phyloP scores from a whole-genome alignment of 1,140 invertebrate genomes.

The Euura saliciscinereae region DNA sequence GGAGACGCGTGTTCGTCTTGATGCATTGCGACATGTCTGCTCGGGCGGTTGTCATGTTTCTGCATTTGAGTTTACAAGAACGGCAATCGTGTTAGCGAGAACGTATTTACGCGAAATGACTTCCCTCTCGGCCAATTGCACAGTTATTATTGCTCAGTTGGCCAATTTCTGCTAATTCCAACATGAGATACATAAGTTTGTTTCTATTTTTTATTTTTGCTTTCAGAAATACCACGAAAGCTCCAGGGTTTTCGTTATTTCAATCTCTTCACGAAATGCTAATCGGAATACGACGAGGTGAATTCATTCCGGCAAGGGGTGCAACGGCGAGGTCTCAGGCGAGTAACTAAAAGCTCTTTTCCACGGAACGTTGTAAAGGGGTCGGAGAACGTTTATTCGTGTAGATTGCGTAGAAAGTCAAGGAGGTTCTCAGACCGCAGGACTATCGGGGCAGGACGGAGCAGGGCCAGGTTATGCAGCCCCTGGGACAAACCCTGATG shows the following conservation, averaged over 20 bases:
- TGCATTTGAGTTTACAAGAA: slow-evolving; percentile 58
- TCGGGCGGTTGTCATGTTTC: slow-evolving; percentile 48
- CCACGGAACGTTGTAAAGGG: slow-evolving; percentile 22
- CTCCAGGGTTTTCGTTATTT: not conserved
- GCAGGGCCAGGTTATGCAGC: slow-evolving; percentile 45
- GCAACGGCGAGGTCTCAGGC: slow-evolving; percentile 39
- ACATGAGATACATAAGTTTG: too few species aligned
- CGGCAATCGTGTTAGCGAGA: slow-evolving; percentile 51
- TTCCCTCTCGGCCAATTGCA: too few species aligned
- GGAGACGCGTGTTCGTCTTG: slow-evolving; percentile 48
- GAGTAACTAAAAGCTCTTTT: slow-evolving; percentile 42
- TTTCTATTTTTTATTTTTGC: too few species aligned
- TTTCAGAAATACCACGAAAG: not conserved
- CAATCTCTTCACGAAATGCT: not conserved
- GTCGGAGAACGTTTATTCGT: slow-evolving; percentile 22
- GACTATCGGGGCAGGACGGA: slow-evolving; percentile 19
- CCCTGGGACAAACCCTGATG: slow-evolving; percentile 57
- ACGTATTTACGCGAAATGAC: not conserved
- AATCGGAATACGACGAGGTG: slow-evolving; percentile 32
- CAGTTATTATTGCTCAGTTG: too few species aligned
- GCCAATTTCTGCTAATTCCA: too few species aligned
- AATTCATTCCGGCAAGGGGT: slow-evolving; percentile 43
- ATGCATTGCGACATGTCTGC: slow-evolving; percentile 49
- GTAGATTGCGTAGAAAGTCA: not conserved
- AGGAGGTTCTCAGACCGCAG: not conserved